Percentiles rank a stretch among this genome's conserved stretches.
Evolutionary conservation across 2,888 invertebrate species (phyloP).

Genomic region (Fragum fragum): DNA sequence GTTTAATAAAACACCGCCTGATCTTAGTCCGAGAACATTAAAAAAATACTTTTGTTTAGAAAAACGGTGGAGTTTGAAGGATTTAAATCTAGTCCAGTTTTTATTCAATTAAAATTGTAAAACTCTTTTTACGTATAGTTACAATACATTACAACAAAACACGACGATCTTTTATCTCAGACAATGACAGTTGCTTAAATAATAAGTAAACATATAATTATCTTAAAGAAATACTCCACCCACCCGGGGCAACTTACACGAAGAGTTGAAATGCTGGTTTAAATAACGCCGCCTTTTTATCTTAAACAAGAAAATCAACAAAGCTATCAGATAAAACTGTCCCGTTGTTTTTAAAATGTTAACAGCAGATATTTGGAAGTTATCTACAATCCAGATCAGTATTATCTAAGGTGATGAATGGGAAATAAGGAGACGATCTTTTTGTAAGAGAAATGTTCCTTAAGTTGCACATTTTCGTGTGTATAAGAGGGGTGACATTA

Average conservation of each 20-base stretch:
- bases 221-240: neutral
- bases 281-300: conserved; percentile 2
- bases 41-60: no score
- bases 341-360: conserved; percentile 5
- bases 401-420: conserved; percentile 6
- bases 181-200: conserved; percentile 6
- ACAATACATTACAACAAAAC: neutral
- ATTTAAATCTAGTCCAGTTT: neutral
- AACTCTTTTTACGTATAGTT: neutral
- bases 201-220: neutral
- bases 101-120: neutral
- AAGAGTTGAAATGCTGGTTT: neutral
- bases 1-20: no score
- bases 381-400: neutral
- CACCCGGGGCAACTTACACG: neutral
- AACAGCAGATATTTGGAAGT: neutral
- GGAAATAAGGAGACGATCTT: neutral
- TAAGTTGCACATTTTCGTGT: no score
- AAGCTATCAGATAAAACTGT: neutral
- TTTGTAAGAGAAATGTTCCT: neutral
- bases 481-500: no score
- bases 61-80: no score
- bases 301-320: conserved; percentile 6
- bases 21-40: no score
- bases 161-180: neutral